Evolutionary conservation across 1,140 invertebrate genomes (phyloP), one percentile per base, ranked within the genome.

Genomic region (Drosophila nannoptera): DNA sequence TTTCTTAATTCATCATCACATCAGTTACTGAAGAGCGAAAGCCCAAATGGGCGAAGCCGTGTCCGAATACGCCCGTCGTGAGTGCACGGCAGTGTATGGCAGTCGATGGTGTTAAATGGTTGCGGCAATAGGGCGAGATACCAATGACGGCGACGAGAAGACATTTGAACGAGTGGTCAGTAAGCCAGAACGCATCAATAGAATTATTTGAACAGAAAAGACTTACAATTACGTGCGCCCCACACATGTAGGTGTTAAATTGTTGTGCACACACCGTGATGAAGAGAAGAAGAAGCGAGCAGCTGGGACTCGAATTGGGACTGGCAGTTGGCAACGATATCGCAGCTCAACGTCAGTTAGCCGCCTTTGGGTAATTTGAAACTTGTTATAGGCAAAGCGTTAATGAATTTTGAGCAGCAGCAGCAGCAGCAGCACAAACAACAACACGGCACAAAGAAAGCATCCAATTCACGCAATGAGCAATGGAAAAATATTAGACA

Each of bases 321-420:
- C 43, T 73, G 61, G 31, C 50, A 42, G 29, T 33, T 59, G 63
- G 33, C 48, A 66, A 36, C 46, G 8, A 48, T 50, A 49, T 69
- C 43, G 14, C 53, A 56, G 58, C 54, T 36, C 32, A 55, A 55
- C 62, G 55, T 72, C 78, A 77, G 73, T 80, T 80, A 80, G 77
- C 76, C 77, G 77, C 63, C 64, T 66, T 52, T 63, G 65, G 80
- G 76, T 86, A 86, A 84, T 84, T 84, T 49, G 81, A 84, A 64
- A 66, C 83, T 87, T 77, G 83, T 87, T 87, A 87, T 77, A 72
- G 52, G 64, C 69, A 62, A 77, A 66, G 83, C 77, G 83, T 72
- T 87, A 87, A 87, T 87, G 56, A 87, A 69, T 84, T 84, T 84
- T 84, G 73, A 83, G 22, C 22, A 22, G 22, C 22, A 83, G 78